Conservation (phyloP, 1,140 invertebrate genomes). For the Drosophila miranda region DNA sequence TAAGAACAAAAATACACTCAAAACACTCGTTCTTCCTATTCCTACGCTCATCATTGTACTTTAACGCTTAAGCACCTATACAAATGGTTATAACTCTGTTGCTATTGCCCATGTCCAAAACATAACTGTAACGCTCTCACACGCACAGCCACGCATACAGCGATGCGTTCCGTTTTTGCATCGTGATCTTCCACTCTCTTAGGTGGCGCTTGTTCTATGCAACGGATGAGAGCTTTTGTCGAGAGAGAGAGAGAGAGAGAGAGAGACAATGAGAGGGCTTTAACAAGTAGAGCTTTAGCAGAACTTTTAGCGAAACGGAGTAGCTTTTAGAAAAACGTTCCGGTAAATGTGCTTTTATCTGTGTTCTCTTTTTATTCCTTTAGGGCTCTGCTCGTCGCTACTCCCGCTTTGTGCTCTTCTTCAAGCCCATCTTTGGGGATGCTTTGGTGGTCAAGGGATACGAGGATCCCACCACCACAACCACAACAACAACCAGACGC, state of each 20-base stretch:
- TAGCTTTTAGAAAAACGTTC: too few species aligned
- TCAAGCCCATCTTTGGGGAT: constrained; percentile 87
- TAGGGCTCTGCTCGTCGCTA: constrained; percentile 88
- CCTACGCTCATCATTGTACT: too few species aligned
- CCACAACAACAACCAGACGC: constrained; percentile 67
- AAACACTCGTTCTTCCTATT: too few species aligned
- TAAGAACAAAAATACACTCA: constrained; percentile 74
- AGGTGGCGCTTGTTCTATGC: too few species aligned
- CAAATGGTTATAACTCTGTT: too few species aligned
- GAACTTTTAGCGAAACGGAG: background rate
- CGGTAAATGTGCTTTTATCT: too few species aligned
- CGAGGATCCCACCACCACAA: constrained; percentile 84
- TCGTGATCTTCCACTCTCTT: too few species aligned
- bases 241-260: background rate
- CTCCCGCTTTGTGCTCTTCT: constrained; percentile 85
- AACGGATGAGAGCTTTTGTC: background rate
- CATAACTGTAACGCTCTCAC: too few species aligned
- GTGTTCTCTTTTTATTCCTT: constrained; percentile 3
- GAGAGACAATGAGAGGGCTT: background rate
- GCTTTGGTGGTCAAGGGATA: constrained; percentile 86
- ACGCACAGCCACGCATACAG: too few species aligned
- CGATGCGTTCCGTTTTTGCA: too few species aligned
- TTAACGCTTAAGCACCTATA: too few species aligned
- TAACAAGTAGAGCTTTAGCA: background rate
- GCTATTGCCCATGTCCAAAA: too few species aligned